A percentile compares a stretch with the other conserved stretches of the same genome.
These are phyloP conservation scores for Apodemia hepburni DNA, from an alignment of 2,888 invertebrate genomes.

Conservation along the genomic window DNA sequence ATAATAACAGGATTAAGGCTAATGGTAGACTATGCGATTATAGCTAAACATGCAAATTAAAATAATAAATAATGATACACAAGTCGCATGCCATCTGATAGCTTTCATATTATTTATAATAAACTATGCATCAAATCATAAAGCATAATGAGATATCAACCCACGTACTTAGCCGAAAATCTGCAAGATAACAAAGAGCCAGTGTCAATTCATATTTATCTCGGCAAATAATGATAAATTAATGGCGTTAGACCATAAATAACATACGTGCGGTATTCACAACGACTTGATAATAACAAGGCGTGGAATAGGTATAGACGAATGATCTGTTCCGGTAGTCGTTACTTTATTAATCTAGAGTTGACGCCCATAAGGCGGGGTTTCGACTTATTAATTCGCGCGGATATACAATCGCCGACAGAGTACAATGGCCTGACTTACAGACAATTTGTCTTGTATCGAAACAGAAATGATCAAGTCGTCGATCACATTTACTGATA, in stretches of 20 bases:
- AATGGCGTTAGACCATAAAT: slow-evolving; percentile 16
- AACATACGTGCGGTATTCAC: slow-evolving; percentile 47
- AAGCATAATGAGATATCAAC: slow-evolving; percentile 1
- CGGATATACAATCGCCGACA: slow-evolving; percentile 61
- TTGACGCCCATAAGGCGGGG: slow-evolving; percentile 75
- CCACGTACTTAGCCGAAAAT: slow-evolving; percentile 7
- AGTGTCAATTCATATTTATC: slow-evolving; percentile 1
- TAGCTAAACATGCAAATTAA: too few relatives aligned
- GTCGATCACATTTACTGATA: slow-evolving; percentile 36
- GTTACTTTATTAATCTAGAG: slow-evolving; percentile 68
- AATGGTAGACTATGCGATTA: too few relatives aligned
- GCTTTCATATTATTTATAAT: not conserved
- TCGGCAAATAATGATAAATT: not conserved
- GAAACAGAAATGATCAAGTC: slow-evolving; percentile 34
- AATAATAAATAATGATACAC: too few relatives aligned
- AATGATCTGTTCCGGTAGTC: slow-evolving; percentile 59
- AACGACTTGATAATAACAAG: slow-evolving; percentile 39
- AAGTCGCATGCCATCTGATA: not conserved
- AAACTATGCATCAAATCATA: not conserved
- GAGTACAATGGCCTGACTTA: slow-evolving; percentile 46
- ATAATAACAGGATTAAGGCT: too few relatives aligned
- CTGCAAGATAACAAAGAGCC: slow-evolving; percentile 5
- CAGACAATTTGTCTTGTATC: slow-evolving; percentile 40
- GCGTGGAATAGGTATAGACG: slow-evolving; percentile 40
- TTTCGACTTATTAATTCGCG: slow-evolving; percentile 68